Conservation (phyloP, 1,140 invertebrate genomes). For the Lucilia sericata region DNA sequence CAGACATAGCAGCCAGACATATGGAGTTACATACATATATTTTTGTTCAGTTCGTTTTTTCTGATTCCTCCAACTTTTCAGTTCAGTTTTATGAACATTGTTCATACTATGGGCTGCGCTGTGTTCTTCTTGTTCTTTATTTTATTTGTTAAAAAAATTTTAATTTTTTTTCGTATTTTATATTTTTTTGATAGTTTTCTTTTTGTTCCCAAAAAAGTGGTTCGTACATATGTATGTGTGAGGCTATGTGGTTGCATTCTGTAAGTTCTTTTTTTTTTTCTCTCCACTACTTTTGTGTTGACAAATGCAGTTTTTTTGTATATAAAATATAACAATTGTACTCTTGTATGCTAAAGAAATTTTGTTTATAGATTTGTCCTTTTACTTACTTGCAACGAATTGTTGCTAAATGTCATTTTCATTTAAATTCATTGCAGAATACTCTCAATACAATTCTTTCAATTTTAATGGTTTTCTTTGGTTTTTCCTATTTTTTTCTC, state of each 20-base stretch:
- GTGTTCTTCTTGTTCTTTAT: neutral
- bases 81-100: neutral
- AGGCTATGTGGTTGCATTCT: neutral
- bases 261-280: neutral
- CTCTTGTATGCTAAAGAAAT: neutral
- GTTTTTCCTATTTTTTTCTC: neutral
- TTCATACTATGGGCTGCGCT: neutral
- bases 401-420: slow-evolving; percentile 43
- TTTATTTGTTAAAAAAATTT: neutral
- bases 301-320: slow-evolving; percentile 22
- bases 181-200: neutral
- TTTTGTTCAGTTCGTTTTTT: neutral
- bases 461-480: slow-evolving; percentile 3
- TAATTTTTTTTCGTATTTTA: neutral
- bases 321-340: neutral
- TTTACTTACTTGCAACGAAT: neutral
- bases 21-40: slow-evolving; percentile 1
- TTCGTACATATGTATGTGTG: neutral
- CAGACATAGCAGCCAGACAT: neutral
- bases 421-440: slow-evolving; percentile 39
- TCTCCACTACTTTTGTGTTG: neutral
- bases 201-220: neutral
- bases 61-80: neutral
- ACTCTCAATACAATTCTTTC: neutral
- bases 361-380: neutral